A percentile compares a stretch with the other conserved stretches of the same genome.
phyloP scores from a whole-genome alignment of 2,888 invertebrate genomes.

The Arrhopalites spinosus region DNA sequence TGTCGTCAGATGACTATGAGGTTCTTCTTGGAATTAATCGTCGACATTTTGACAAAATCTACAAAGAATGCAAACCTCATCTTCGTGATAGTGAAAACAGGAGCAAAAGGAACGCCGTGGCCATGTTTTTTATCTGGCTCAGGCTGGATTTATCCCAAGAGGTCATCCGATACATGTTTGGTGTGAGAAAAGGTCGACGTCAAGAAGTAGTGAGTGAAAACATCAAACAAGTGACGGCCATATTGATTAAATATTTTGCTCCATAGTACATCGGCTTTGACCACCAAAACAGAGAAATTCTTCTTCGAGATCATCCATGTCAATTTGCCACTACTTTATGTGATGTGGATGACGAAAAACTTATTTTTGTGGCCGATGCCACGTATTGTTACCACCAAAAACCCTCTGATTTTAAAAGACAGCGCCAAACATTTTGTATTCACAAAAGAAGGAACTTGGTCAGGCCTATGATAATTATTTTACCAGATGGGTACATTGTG shows the following conservation, averaged over 20 bases:
- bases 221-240: not conserved
- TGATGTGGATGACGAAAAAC: no score
- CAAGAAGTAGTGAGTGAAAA: not conserved
- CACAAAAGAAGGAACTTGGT: no score
- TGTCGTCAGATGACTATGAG: slow-evolving; percentile 2
- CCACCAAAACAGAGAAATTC: no score
- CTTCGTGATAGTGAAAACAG: not conserved
- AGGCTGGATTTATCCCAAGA: not conserved
- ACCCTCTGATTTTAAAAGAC: no score
- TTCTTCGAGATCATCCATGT: no score
- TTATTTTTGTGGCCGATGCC: no score
- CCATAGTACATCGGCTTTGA: not conserved
- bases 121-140: not conserved
- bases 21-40: not conserved
- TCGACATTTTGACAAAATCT: not conserved
- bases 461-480: no score
- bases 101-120: not conserved
- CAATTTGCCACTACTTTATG: no score
- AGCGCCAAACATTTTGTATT: no score
- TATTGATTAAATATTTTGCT: not conserved
- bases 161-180: not conserved
- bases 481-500: no score
- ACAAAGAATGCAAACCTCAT: no score
- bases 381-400: no score
- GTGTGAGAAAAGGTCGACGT: not conserved